Evolutionary conservation across 2,888 invertebrate species (phyloP).

Genomic region (Agrochola macilenta): DNA sequence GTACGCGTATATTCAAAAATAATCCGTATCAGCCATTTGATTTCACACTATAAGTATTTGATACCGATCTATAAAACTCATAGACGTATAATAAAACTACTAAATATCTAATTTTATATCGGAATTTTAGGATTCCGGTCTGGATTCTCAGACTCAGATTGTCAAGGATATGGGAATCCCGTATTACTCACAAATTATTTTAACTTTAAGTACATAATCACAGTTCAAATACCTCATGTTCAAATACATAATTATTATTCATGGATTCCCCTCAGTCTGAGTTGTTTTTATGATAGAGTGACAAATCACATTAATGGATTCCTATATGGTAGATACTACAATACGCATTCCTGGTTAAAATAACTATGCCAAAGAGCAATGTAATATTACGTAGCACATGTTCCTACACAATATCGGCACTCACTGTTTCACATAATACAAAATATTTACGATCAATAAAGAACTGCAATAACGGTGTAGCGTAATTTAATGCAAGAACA

Average conservation of each 20-base stretch:
- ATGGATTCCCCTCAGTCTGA: background rate
- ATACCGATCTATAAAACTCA: background rate
- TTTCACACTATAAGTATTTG: background rate
- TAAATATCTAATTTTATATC: background rate
- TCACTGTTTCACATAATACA: conserved; percentile 13
- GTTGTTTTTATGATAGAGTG: background rate
- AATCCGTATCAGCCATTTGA: background rate
- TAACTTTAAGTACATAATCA: background rate
- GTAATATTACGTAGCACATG: conserved; percentile 22
- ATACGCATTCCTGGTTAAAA: conserved; percentile 13
- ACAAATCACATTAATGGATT: conserved; percentile 21
- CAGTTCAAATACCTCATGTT: conserved; percentile 1
- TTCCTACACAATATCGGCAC: conserved; percentile 13
- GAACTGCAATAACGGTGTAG: conserved; percentile 25
- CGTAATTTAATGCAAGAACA: conserved; percentile 39
- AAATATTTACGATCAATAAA: conserved; percentile 52
- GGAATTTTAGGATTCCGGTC: background rate
- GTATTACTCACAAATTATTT: background rate
- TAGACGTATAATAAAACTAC: too few relatives aligned
- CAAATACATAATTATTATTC: background rate
- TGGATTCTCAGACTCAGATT: background rate
- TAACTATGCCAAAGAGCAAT: conserved; percentile 23
- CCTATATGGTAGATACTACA: conserved; percentile 8
- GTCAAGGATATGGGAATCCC: background rate
- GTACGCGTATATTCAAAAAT: background rate